Conservation (phyloP, 2,888 invertebrate genomes). For the Abscondita cerata region DNA sequence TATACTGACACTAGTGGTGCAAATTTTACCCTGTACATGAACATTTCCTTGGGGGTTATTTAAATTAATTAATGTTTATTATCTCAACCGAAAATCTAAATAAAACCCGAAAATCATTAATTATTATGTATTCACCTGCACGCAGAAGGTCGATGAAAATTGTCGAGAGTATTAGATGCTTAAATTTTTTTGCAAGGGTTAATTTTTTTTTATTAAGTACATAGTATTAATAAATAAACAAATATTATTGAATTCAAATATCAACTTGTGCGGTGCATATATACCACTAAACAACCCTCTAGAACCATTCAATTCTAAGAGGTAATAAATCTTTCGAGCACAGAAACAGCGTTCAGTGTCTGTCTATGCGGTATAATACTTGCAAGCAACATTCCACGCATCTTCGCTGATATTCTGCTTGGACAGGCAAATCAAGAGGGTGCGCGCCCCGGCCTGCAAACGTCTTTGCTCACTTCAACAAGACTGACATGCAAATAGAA, state of each 20-base stretch:
- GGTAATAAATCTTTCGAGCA: conserved; percentile 53
- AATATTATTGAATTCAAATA: conserved; percentile 43
- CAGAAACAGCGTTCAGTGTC: conserved; percentile 42
- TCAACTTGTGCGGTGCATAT: conserved; percentile 54
- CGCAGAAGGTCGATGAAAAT: conserved; percentile 36
- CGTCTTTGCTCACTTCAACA: conserved; percentile 53
- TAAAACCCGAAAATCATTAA: conserved; percentile 43
- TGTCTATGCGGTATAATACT: conserved; percentile 44
- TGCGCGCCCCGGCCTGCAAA: conserved; percentile 45
- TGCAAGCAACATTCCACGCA: conserved; percentile 44
- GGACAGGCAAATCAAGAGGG: conserved; percentile 40
- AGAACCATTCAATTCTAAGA: conserved; percentile 54
- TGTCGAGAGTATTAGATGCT: neutral
- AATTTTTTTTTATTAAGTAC: no score
- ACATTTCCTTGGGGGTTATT: conserved; percentile 40
- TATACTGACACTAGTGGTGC: conserved; percentile 29
- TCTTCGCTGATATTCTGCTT: conserved; percentile 41
- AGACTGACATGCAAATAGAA: conserved; percentile 55
- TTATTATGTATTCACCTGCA: conserved; percentile 41
- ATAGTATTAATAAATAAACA: neutral
- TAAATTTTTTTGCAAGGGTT: no score
- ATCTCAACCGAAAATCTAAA: conserved; percentile 43
- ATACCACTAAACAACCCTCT: conserved; percentile 56
- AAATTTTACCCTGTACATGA: conserved; percentile 25
- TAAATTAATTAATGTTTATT: conserved; percentile 42